Evolutionary conservation across 64 coral and sea anemone species (phyloP).

Genomic region (Actinia tenebrosa): DNA sequence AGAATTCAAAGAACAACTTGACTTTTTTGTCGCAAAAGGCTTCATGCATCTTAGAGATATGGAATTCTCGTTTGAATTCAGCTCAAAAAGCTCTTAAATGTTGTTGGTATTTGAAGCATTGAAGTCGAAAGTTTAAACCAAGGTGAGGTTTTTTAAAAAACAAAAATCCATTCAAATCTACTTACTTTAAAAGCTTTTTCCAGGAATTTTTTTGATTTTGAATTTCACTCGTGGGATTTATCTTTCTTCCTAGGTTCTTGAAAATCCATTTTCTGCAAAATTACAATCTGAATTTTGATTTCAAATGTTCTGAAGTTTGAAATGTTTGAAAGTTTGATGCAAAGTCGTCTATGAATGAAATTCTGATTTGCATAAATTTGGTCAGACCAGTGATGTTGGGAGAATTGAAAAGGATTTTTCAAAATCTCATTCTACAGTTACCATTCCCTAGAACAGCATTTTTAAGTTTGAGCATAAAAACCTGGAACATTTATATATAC

Average conservation of each 20-base stretch:
- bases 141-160: no score
- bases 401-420: not conserved
- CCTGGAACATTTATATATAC: no score
- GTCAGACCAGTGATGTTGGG: not conserved
- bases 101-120: no score
- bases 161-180: not conserved
- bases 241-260: not conserved
- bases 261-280: not conserved
- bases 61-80: no score
- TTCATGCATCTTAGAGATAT: no score
- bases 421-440: not conserved
- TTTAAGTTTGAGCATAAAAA: no score
- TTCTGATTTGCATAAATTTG: not conserved
- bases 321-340: not conserved
- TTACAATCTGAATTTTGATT: not conserved
- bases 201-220: not conserved
- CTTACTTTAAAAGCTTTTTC: not conserved
- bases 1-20: no score
- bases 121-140: no score
- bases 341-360: not conserved
- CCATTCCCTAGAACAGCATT: no score
- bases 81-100: no score
- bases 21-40: no score
- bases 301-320: not conserved
- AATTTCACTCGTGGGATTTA: not conserved